A percentile compares a stretch with the other conserved stretches of the same genome.
Evolutionary conservation across 2,888 invertebrate species (phyloP).

Genomic region (Philereme vetulata): DNA sequence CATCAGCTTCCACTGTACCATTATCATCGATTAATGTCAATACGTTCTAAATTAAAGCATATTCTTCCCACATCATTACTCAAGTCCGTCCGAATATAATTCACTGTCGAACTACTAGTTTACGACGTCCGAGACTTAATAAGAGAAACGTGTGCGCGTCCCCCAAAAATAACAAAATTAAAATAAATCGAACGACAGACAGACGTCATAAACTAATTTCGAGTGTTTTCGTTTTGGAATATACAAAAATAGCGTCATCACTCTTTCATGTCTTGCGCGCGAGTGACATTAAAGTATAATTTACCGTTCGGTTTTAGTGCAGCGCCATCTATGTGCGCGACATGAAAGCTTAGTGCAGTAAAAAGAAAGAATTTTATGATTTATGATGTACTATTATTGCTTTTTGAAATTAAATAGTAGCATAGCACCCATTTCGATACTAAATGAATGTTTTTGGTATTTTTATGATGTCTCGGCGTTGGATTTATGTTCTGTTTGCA

Average conservation of each 20-base stretch:
- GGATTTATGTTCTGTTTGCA: slow-evolving; percentile 41
- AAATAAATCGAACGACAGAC: slow-evolving; percentile 84
- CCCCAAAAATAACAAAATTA: slow-evolving; percentile 82
- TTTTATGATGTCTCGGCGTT: slow-evolving; percentile 40
- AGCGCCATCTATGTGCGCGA: slow-evolving; percentile 73
- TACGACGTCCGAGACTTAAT: slow-evolving; percentile 71
- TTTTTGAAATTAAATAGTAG: slow-evolving; percentile 64
- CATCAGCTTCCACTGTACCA: slow-evolving; percentile 45
- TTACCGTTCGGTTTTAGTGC: slow-evolving; percentile 69
- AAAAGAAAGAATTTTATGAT: slow-evolving; percentile 75
- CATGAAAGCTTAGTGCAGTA: slow-evolving; percentile 71
- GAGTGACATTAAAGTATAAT: slow-evolving; percentile 80
- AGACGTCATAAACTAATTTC: slow-evolving; percentile 84
- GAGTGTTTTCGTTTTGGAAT: slow-evolving; percentile 81
- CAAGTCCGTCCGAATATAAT: slow-evolving; percentile 69
- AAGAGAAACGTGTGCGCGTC: slow-evolving; percentile 64
- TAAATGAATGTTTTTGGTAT: slow-evolving; percentile 48
- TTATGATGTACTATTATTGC: slow-evolving; percentile 65
- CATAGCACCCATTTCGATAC: slow-evolving; percentile 52
- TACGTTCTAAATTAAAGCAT: slow-evolving; percentile 58
- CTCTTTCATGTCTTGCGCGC: slow-evolving; percentile 78
- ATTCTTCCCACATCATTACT: slow-evolving; percentile 61
- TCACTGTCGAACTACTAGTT: slow-evolving; percentile 72
- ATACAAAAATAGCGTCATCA: slow-evolving; percentile 80
- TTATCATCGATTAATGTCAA: slow-evolving; percentile 66